phyloP scores from a whole-genome alignment of 2,113 vertebrate genomes.

The Thinocorus orbignyianus region DNA sequence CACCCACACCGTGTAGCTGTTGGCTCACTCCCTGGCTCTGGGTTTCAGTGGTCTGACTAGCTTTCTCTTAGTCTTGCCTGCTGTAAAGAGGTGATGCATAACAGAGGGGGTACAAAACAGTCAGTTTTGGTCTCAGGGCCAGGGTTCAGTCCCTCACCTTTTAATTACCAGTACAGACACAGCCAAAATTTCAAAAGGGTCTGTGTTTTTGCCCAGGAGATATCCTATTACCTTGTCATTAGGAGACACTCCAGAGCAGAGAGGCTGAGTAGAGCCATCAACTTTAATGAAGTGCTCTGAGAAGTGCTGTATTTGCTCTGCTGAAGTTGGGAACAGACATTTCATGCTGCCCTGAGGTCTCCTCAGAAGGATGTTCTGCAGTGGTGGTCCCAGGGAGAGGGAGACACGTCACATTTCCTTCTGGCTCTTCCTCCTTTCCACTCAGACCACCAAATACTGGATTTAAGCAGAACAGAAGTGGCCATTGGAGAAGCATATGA shows the following conservation, averaged over 20 bases:
- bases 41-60: neutral
- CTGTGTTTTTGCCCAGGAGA: neutral
- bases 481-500: neutral
- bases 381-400: neutral
- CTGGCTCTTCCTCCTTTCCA: neutral
- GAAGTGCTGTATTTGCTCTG: neutral
- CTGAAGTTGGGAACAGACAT: neutral
- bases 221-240: neutral
- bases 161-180: neutral
- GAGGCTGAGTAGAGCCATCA: neutral
- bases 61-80: neutral
- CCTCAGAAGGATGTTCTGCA: neutral
- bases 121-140: neutral
- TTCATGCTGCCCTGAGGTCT: neutral
- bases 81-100: neutral
- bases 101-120: neutral
- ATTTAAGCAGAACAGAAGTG: neutral
- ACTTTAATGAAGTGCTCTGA: neutral
- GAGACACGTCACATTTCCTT: neutral
- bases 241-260: neutral
- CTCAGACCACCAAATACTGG: neutral
- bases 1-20: accelerated
- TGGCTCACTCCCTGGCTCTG: neutral
- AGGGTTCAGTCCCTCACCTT: neutral
- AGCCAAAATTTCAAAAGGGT: neutral